A percentile compares a stretch with the other conserved stretches of the same genome.
These are phyloP conservation scores for Clarias pachynema DNA, from an alignment of 2,797 vertebrate genomes.

Conservation along the genomic window DNA sequence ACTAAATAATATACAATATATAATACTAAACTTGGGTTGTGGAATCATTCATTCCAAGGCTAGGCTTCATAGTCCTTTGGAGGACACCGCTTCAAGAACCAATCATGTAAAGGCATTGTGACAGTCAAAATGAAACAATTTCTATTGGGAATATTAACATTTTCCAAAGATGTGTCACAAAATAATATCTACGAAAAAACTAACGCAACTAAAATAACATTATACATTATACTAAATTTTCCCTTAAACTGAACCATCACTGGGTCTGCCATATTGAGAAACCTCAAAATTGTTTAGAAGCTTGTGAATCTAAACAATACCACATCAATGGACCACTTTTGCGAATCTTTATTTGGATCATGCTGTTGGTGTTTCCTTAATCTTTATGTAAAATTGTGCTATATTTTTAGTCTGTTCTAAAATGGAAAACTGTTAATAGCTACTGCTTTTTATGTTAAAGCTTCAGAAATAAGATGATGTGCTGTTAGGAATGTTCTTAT, in stretches of 20 bases:
- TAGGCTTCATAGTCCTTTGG: background rate
- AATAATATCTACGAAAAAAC: background rate
- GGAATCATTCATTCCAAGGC: background rate
- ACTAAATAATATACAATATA: background rate
- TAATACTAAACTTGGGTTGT: background rate
- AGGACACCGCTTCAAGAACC: background rate
- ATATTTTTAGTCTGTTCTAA: background rate
- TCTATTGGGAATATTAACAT: background rate
- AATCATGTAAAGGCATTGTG: background rate
- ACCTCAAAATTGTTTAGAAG: background rate
- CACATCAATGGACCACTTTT: background rate
- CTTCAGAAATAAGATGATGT: background rate
- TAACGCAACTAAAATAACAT: background rate
- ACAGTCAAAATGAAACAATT: background rate
- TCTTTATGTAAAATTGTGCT: background rate
- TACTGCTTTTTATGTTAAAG: background rate
- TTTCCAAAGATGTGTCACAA: background rate
- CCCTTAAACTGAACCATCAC: background rate
- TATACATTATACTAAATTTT: background rate
- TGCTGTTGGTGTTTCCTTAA: background rate
- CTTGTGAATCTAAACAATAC: background rate
- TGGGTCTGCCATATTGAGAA: background rate
- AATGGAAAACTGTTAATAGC: conserved; percentile 8
- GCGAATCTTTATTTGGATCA: background rate
- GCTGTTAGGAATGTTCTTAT: background rate